Evolutionary conservation across 2,113 vertebrate genomes (phyloP).

Genomic region (Atlantisia rogersi): DNA sequence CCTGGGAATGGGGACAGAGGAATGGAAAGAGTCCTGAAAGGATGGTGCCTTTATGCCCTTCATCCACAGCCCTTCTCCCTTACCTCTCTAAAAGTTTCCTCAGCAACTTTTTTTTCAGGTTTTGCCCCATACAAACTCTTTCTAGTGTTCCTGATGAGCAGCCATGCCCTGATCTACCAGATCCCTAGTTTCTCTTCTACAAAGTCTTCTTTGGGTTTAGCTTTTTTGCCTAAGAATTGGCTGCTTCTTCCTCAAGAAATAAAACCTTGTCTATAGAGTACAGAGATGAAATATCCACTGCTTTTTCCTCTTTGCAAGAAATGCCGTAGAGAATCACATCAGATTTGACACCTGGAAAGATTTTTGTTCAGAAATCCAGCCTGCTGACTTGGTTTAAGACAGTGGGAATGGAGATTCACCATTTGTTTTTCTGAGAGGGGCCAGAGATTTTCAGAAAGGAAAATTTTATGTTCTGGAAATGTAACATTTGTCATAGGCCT

Average conservation of each 20-base stretch:
- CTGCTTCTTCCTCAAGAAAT: background rate
- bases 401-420: background rate
- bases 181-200: background rate
- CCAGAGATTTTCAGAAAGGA: background rate
- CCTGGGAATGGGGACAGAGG: background rate
- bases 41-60: background rate
- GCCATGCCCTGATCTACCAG: accelerated
- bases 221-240: background rate
- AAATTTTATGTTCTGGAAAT: background rate
- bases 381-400: background rate
- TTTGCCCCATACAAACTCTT: background rate
- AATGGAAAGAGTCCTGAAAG: background rate
- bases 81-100: background rate
- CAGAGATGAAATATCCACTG: background rate
- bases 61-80: background rate
- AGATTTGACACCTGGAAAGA: background rate
- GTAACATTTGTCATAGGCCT: background rate
- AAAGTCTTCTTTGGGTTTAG: background rate
- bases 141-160: background rate
- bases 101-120: background rate
- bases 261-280: background rate
- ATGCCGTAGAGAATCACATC: background rate
- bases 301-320: background rate
- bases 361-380: background rate
- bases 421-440: background rate